These are phyloP conservation scores for Agriopis marginaria DNA, from an alignment of 2,888 invertebrate species.

Conservation along the genomic window DNA sequence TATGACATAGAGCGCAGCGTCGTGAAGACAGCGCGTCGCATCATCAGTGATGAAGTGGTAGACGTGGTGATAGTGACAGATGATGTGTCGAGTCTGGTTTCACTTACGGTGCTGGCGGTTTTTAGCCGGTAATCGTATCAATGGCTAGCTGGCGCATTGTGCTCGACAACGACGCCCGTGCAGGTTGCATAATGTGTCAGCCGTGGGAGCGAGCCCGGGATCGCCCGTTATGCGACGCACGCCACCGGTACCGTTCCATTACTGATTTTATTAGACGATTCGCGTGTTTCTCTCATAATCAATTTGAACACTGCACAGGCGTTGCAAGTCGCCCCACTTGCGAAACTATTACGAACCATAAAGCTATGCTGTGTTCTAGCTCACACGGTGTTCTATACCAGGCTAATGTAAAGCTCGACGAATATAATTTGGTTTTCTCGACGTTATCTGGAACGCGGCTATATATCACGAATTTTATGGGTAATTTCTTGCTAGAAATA, in stretches of 20 bases:
- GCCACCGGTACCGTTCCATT: conserved; percentile 83
- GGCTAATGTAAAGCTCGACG: conserved; percentile 62
- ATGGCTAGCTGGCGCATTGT: conserved; percentile 65
- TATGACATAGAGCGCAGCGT: conserved; percentile 37
- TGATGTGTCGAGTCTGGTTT: conserved; percentile 52
- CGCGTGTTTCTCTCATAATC: conserved; percentile 80
- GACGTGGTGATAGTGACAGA: conserved; percentile 39
- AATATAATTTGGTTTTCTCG: conserved; percentile 65
- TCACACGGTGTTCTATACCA: conserved; percentile 65
- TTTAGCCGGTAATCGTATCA: conserved; percentile 69
- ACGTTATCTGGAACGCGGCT: conserved; percentile 59
- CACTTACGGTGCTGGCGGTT: conserved; percentile 70
- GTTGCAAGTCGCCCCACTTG: conserved; percentile 74
- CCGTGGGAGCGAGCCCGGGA: conserved; percentile 76
- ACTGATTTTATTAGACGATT: conserved; percentile 84
- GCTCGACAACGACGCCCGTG: conserved; percentile 60
- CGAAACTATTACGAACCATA: conserved; percentile 71
- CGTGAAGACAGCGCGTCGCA: conserved; percentile 31
- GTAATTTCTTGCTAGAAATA: conserved; percentile 39
- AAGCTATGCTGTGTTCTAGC: conserved; percentile 66
- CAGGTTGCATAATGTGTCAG: conserved; percentile 81
- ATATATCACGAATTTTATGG: conserved; percentile 63
- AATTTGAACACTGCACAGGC: conserved; percentile 71
- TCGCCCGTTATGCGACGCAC: conserved; percentile 83
- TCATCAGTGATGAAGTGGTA: conserved; percentile 39